Conservation (phyloP, 1,140 invertebrate species). For the Leptopilina clavipes region DNA sequence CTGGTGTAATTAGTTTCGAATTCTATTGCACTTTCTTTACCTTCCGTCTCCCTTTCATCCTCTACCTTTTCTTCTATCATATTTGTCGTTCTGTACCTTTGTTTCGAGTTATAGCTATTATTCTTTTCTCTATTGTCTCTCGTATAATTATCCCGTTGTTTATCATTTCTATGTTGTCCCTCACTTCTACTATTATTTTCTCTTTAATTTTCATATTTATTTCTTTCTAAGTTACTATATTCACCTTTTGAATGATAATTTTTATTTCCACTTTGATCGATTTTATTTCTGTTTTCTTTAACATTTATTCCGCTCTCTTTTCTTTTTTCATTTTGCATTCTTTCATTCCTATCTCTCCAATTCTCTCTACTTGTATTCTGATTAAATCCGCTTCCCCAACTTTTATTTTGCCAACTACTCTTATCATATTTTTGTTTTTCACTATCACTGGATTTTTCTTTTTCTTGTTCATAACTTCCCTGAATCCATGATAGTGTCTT, state of each 20-base stretch:
- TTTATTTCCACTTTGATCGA: not conserved
- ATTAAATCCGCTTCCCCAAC: not conserved
- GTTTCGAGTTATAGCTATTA: not conserved
- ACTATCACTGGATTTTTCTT: constrained; percentile 20
- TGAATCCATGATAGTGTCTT: constrained; percentile 24
- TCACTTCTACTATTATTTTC: not conserved
- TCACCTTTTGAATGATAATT: not conserved
- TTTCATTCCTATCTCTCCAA: not conserved
- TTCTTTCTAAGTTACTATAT: not conserved
- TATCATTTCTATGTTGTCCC: not conserved
- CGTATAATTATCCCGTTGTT: not conserved
- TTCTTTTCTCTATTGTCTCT: not conserved
- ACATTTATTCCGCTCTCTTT: not conserved
- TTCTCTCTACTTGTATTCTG: not conserved
- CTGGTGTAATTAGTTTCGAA: not conserved
- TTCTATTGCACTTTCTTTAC: not conserved
- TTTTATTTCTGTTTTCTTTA: not conserved
- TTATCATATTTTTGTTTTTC: constrained; percentile 1
- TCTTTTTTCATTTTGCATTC: not conserved
- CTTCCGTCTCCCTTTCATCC: not conserved
- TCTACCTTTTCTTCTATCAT: not conserved
- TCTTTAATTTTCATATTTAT: not conserved
- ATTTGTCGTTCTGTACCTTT: not conserved
- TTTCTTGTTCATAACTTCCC: not conserved
- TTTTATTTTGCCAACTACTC: constrained; percentile 12